phyloP scores from a whole-genome alignment of 2,888 invertebrate species.

The Plusia festucae region DNA sequence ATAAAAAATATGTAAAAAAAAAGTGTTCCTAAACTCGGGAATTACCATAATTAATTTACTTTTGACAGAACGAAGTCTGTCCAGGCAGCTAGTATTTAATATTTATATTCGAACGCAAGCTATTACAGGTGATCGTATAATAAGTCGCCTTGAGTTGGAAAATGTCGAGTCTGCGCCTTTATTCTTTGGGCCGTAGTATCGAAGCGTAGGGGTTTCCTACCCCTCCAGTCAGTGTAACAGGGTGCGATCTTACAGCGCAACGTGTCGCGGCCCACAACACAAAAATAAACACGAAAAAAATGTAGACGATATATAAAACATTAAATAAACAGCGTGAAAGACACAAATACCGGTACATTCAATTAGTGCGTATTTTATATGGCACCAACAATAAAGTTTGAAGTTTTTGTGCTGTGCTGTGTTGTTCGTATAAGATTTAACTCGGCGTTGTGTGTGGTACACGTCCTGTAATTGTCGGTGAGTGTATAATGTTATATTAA shows the following conservation, averaged over 20 bases:
- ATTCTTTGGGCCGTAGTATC: constrained; percentile 81
- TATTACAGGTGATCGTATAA: background rate
- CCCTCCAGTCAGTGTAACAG: constrained; percentile 77
- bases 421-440: constrained; percentile 49
- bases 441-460: constrained; percentile 54
- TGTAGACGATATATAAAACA: constrained; percentile 67
- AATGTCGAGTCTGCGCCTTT: constrained; percentile 43
- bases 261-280: constrained; percentile 54
- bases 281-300: constrained; percentile 79
- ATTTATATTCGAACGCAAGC: too few species aligned
- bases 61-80: too few species aligned
- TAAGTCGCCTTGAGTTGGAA: constrained; percentile 1
- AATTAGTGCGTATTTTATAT: constrained; percentile 33
- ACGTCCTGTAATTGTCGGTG: constrained; percentile 66
- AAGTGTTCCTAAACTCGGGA: too few species aligned
- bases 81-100: too few species aligned
- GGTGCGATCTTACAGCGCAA: constrained; percentile 64
- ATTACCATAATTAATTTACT: too few species aligned
- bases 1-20: too few species aligned
- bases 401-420: constrained; percentile 64
- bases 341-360: constrained; percentile 31
- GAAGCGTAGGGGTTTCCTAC: constrained; percentile 79
- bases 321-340: constrained; percentile 44
- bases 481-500: constrained; percentile 46
- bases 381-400: constrained; percentile 41